These are phyloP conservation scores for Mylabris phalerata DNA, from an alignment of 1,140 invertebrate species.

Conservation along the genomic window DNA sequence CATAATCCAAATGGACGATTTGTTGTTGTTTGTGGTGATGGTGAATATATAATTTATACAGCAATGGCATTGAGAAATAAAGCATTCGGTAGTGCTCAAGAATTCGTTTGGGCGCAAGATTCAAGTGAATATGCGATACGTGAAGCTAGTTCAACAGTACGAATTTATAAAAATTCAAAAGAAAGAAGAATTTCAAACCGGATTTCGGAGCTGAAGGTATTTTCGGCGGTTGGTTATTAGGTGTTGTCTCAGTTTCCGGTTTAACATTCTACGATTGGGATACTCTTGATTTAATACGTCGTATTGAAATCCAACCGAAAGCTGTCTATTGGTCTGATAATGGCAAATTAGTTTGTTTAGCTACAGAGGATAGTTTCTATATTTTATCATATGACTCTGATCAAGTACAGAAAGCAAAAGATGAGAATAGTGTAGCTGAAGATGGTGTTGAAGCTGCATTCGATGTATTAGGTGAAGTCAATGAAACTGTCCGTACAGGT, in stretches of 20 bases:
- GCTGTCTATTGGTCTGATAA: constrained; percentile 96
- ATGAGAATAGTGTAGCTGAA: constrained; percentile 75
- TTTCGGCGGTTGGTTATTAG: constrained; percentile 90
- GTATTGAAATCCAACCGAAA: constrained; percentile 93
- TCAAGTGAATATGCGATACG: constrained; percentile 92
- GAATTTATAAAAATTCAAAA: constrained; percentile 98
- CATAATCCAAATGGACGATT: constrained; percentile 99
- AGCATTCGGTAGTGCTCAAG: constrained; percentile 94
- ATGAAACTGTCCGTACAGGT: constrained; percentile 91
- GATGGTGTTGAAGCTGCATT: constrained; percentile 97
- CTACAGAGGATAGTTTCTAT: constrained; percentile 94
- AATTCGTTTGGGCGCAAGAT: constrained; percentile 98
- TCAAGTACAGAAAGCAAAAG: constrained; percentile 63
- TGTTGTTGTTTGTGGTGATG: constrained; percentile 98
- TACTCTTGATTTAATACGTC: constrained; percentile 78
- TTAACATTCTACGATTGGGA: constrained; percentile 98
- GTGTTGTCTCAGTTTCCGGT: constrained; percentile 88
- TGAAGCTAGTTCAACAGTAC: constrained; percentile 81
- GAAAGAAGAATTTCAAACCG: constrained; percentile 90
- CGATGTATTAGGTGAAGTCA: constrained; percentile 63
- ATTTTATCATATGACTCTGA: constrained; percentile 84
- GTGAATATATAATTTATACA: constrained; percentile 99
- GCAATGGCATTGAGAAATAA: constrained; percentile 98
- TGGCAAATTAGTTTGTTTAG: constrained; percentile 88
- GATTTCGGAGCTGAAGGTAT: constrained; percentile 97